Conservation (phyloP, 2,888 invertebrate species). For the Phaonia tiefii region DNA sequence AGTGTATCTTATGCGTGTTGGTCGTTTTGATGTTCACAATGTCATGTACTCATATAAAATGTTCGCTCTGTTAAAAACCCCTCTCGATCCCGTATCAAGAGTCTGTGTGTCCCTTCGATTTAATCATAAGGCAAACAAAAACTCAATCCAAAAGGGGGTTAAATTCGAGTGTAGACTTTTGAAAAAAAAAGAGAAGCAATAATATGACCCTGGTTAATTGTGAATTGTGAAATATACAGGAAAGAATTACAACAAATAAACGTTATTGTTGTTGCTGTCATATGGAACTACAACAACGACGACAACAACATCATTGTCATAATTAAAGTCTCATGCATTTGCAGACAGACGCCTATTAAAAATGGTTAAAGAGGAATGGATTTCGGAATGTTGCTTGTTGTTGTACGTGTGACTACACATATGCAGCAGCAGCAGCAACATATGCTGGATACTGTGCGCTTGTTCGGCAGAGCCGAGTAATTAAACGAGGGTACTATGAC, state of each 20-base stretch:
- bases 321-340: conserved; percentile 40
- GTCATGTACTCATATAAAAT: not conserved
- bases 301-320: conserved; percentile 24
- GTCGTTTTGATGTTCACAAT: conserved; percentile 2
- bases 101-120: conserved; percentile 10
- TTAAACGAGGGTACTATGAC: not conserved
- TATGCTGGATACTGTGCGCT: not conserved
- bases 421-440: conserved; percentile 38
- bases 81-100: conserved; percentile 17
- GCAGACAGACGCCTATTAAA: conserved; percentile 52
- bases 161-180: conserved; percentile 14
- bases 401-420: not conserved
- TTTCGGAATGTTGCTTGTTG: conserved; percentile 10
- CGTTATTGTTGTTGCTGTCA: not conserved
- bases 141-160: no score
- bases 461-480: not conserved
- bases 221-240: conserved; percentile 50
- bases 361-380: conserved; percentile 54
- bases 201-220: conserved; percentile 55
- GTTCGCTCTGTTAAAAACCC: not conserved
- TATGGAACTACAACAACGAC: not conserved
- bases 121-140: no score
- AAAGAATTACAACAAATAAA: conserved; percentile 55
- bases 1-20: conserved; percentile 10
- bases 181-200: not conserved